phyloP scores from a whole-genome alignment of 2,888 invertebrate genomes.

The Cabera pusaria region DNA sequence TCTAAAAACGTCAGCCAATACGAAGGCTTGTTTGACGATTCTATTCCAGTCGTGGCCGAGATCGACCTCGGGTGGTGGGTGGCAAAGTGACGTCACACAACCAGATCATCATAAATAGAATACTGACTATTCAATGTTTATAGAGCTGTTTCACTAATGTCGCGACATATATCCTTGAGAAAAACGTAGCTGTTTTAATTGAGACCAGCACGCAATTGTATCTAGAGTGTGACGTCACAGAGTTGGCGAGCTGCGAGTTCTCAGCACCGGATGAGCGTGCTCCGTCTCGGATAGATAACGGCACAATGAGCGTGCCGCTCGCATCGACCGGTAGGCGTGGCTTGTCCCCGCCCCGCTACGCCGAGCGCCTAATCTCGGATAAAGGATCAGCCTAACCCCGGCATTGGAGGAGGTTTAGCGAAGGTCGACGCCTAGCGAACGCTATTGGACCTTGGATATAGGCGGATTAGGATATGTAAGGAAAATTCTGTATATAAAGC shows the following conservation, averaged over 20 bases:
- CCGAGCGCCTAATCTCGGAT: conserved; percentile 79
- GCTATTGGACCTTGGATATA: conserved; percentile 75
- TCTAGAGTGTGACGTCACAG: conserved; percentile 50
- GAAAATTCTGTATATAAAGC: conserved; percentile 29
- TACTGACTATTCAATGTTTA: no score
- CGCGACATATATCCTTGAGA: no score
- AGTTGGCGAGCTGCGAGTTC: conserved; percentile 50
- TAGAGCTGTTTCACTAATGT: no score
- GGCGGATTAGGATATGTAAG: conserved; percentile 72
- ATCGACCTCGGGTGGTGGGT: neutral
- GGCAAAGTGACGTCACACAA: conserved; percentile 16
- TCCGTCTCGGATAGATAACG: conserved; percentile 76
- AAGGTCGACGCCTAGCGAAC: conserved; percentile 69
- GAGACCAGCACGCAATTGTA: conserved; percentile 11
- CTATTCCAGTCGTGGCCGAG: no score
- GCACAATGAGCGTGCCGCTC: conserved; percentile 64
- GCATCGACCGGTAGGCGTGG: conserved; percentile 81
- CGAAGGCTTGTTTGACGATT: no score
- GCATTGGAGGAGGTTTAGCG: conserved; percentile 72
- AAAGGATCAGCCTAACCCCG: conserved; percentile 78
- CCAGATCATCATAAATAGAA: no score
- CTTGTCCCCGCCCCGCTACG: conserved; percentile 69
- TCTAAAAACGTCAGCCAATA: no score
- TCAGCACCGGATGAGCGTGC: conserved; percentile 76
- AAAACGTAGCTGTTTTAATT: conserved; percentile 18